These are phyloP conservation scores for Noturus placidus DNA, from an alignment of 2,113 vertebrate species.

Conservation along the genomic window DNA sequence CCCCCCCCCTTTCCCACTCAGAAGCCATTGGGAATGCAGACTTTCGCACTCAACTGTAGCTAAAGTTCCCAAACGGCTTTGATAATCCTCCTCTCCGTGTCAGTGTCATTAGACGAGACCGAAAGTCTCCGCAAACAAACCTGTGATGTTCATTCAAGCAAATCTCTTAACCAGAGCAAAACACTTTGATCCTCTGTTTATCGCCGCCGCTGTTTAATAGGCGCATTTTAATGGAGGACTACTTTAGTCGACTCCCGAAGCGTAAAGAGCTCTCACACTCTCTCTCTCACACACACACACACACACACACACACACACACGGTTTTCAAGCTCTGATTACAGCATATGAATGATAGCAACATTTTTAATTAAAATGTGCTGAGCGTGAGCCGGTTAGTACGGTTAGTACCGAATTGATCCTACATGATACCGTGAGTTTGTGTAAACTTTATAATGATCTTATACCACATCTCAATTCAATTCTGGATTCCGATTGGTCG, in stretches of 20 bases:
- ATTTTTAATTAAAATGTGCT: neutral
- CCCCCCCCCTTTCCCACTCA: no score
- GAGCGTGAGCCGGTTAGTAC: neutral
- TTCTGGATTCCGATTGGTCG: neutral
- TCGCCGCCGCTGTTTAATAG: conserved; percentile 36
- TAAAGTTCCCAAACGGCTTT: neutral
- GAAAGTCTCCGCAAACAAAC: conserved; percentile 38
- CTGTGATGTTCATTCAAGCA: conserved; percentile 19
- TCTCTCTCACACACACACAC: no score
- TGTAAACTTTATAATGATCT: neutral
- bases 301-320: neutral
- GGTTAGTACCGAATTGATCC: neutral
- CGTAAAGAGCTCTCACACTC: conserved; percentile 5
- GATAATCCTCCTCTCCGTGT: neutral
- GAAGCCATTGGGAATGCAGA: neutral
- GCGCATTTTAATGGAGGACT: conserved; percentile 18
- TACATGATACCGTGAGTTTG: neutral
- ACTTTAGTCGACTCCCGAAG: conserved; percentile 10
- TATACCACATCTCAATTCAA: neutral
- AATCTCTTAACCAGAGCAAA: conserved; percentile 37
- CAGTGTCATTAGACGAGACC: neutral
- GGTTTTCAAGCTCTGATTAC: neutral
- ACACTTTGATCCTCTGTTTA: conserved; percentile 49
- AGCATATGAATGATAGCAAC: neutral
- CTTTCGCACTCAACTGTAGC: neutral